Percentiles rank a stretch among this genome's conserved stretches.
Conservation (phyloP, 2,113 vertebrate genomes). For the human region DNA sequence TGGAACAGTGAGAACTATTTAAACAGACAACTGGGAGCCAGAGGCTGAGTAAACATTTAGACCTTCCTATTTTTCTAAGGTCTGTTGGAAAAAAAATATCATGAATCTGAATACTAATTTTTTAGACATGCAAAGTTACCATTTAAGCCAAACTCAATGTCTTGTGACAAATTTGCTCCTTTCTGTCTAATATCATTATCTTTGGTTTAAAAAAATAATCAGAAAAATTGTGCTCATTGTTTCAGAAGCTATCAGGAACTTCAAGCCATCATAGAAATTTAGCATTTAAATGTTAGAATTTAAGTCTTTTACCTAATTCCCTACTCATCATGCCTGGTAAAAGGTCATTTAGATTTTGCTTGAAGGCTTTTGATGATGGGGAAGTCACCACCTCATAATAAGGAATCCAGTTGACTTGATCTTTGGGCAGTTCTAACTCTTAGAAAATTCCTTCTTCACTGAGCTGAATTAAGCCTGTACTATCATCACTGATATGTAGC, state of each 20-base stretch:
- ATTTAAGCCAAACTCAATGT: conserved; percentile 51
- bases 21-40: conserved; percentile 60
- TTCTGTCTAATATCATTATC: conserved; percentile 53
- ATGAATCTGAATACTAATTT: conserved; percentile 48
- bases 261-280: background rate
- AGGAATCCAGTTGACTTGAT: background rate
- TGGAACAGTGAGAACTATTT: conserved; percentile 49
- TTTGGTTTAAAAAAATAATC: conserved; percentile 63
- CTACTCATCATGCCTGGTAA: background rate
- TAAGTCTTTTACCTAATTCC: conserved; percentile 20
- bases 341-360: conserved; percentile 47
- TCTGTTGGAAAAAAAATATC: conserved; percentile 14
- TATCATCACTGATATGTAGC: background rate
- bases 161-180: conserved; percentile 44
- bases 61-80: conserved; percentile 42
- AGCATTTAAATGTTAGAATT: background rate
- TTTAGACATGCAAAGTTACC: conserved; percentile 60
- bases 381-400: conserved; percentile 14
- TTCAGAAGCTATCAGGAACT: conserved; percentile 45
- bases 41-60: conserved; percentile 44
- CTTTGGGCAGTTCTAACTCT: background rate
- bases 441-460: conserved; percentile 40
- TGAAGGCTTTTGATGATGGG: conserved; percentile 7
- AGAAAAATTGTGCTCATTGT: conserved; percentile 30
- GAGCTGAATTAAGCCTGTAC: background rate